Percentiles rank a stretch among this genome's conserved stretches.
These are phyloP conservation scores for Tenualosa ilisha DNA, from an alignment of 2,797 vertebrate genomes.

Conservation along the genomic window DNA sequence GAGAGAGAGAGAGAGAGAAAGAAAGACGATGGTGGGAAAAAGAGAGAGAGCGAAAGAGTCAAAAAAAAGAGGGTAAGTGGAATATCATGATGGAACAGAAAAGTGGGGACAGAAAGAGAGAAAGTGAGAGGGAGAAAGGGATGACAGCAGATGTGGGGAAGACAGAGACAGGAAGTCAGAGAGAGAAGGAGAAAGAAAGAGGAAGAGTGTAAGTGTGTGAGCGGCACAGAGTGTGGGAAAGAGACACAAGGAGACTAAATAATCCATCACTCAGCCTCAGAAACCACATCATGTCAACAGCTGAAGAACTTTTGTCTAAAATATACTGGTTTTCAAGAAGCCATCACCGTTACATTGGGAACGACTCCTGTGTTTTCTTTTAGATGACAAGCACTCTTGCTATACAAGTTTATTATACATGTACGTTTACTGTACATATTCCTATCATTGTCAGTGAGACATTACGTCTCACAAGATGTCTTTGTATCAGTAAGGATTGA, in stretches of 20 bases:
- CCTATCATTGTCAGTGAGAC: too few species aligned
- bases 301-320: not conserved
- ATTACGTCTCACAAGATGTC: not conserved
- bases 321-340: not conserved
- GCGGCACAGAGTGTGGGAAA: not conserved
- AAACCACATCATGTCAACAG: not conserved
- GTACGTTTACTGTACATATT: too few species aligned
- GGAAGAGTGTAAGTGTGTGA: not conserved
- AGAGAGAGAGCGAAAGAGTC: not conserved
- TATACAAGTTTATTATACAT: too few species aligned
- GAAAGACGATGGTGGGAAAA: not conserved
- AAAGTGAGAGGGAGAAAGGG: not conserved
- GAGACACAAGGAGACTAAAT: not conserved
- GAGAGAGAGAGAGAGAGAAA: slow-evolving; percentile 32
- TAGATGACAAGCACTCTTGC: too few species aligned
- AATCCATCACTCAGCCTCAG: not conserved
- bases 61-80: not conserved
- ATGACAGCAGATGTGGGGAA: not conserved
- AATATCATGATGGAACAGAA: not conserved
- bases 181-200: not conserved
- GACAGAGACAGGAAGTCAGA: not conserved
- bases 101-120: not conserved
- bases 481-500: not conserved
- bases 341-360: not conserved
- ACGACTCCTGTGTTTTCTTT: not conserved